Evolutionary conservation across 2,113 vertebrate genomes (phyloP).

Genomic region (Lutjanus erythropterus): DNA sequence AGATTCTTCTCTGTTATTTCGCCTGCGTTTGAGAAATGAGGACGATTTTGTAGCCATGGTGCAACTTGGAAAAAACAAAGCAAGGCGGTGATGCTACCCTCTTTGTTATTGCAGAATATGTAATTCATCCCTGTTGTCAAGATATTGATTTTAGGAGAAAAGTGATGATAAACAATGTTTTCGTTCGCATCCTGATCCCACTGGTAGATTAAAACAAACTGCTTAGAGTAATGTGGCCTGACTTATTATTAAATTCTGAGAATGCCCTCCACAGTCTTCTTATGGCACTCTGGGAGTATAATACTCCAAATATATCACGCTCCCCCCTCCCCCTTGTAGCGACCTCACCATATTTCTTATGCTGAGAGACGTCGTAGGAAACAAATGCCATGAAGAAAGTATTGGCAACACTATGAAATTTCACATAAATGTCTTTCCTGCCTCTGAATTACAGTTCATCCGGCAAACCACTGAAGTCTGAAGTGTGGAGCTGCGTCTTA

Average conservation of each 20-base stretch:
- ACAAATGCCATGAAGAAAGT: conserved; percentile 22
- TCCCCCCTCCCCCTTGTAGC: conserved; percentile 4
- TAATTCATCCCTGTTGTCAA: conserved; percentile 59
- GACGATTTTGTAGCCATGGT: conserved; percentile 30
- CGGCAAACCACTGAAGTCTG: conserved; percentile 3
- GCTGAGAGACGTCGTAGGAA: conserved; percentile 8
- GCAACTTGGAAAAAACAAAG: conserved; percentile 12
- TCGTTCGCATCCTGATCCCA: conserved; percentile 42
- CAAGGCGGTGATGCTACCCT: background rate
- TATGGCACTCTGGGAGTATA: conserved; percentile 34
- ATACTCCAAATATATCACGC: conserved; percentile 39
- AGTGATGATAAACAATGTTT: conserved; percentile 71
- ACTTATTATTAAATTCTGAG: conserved; percentile 60
- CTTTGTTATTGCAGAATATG: conserved; percentile 60
- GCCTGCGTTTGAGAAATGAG: conserved; percentile 24
- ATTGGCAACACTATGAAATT: background rate
- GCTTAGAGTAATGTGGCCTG: conserved; percentile 49
- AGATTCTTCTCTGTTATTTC: background rate
- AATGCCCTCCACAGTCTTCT: conserved; percentile 43
- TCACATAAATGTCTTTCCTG: background rate
- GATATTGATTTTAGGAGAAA: conserved; percentile 69
- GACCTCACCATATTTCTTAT: conserved; percentile 5
- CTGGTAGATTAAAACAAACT: conserved; percentile 68
- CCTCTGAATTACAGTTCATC: conserved; percentile 22
- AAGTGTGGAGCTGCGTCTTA: background rate